Evolutionary conservation across 2,888 invertebrate species (phyloP), one percentile per base, ranked within the genome.

Genomic region (Hydriomena furcata): DNA sequence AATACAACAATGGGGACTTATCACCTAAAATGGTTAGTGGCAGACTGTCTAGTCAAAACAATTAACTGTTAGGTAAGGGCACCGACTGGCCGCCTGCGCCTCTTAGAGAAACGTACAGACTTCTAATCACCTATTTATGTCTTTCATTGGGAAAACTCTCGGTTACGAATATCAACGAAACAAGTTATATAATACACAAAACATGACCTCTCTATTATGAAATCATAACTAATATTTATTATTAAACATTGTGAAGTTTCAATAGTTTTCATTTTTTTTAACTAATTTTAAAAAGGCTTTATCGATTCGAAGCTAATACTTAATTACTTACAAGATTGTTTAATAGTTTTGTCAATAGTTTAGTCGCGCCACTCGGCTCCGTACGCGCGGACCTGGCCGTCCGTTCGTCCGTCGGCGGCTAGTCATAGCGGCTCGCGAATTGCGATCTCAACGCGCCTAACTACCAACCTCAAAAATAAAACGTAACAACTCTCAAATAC

Each of bases 1-100:
- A 89, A 88, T 90, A 90, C 90, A 90, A 90, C 90, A 90, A 90
- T 90, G 89, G 90, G n/a, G 88, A 87, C 90, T 90, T 90, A 90
- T 85, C 66, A 88, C 75, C 89, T 90, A 90, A 78, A 82, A 88
- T 88, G 88, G 87, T 89, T 89, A 90, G 88, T 89, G 87, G 89
- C 83, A 85, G 88, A 87, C 85, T 84, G 88, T 85, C 76, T 82
- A 79, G 85, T 85, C 81, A 84, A 86, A 17, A 86, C 87, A 87
- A 87, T 78, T 69, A 68, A 60, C 73, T 73, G 78, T 75, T 76
- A 77, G 67, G 74, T 71, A 63, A 63, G 66, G 66, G 65, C 60
- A 44, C 53, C 41, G 58, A 56, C 64, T 58, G 52, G 55, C 45
- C 51, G 50, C 54, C 61, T 51, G 52, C 54, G 58, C 68, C 58